Evolutionary conservation across 2,797 vertebrate species (phyloP).

Genomic region (Xenopus petersii): DNA sequence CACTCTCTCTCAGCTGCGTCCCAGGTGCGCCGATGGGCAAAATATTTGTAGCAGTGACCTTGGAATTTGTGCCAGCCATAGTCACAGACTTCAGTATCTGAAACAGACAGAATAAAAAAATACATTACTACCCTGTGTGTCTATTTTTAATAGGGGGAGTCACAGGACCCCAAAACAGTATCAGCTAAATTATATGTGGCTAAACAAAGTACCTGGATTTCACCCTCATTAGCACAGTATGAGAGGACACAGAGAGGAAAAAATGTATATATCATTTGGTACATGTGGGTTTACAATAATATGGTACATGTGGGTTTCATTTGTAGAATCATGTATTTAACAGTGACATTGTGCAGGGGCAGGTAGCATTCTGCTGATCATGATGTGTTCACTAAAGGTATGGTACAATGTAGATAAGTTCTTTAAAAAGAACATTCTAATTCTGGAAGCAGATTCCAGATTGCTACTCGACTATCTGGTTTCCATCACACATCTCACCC

Average conservation of each 20-base stretch:
- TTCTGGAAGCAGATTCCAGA: slow-evolving; percentile 22
- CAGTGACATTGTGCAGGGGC: no score
- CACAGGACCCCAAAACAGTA: no score
- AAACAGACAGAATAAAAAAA: slow-evolving; percentile 3
- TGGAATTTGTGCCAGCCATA: slow-evolving; percentile 98
- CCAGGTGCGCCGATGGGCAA: slow-evolving; percentile 87
- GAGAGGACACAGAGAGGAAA: no score
- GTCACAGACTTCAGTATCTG: slow-evolving; percentile 90
- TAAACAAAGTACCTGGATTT: no score
- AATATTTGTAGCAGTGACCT: slow-evolving; percentile 95
- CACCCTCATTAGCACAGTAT: no score
- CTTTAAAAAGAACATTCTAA: slow-evolving; percentile 23
- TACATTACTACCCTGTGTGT: no score
- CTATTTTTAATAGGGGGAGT: no score
- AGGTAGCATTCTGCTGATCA: background rate
- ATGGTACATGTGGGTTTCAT: no score
- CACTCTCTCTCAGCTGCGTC: slow-evolving; percentile 93
- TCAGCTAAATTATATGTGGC: no score
- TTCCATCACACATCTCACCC: slow-evolving; percentile 16
- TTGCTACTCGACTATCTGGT: slow-evolving; percentile 1
- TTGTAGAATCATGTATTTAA: no score
- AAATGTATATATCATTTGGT: no score
- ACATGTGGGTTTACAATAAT: no score
- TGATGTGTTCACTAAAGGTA: background rate
- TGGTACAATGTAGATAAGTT: slow-evolving; percentile 5